Percentiles rank a stretch among this genome's conserved stretches.
These are phyloP conservation scores for Bombus polaris DNA, from an alignment of 1,140 invertebrate genomes.

Conservation along the genomic window DNA sequence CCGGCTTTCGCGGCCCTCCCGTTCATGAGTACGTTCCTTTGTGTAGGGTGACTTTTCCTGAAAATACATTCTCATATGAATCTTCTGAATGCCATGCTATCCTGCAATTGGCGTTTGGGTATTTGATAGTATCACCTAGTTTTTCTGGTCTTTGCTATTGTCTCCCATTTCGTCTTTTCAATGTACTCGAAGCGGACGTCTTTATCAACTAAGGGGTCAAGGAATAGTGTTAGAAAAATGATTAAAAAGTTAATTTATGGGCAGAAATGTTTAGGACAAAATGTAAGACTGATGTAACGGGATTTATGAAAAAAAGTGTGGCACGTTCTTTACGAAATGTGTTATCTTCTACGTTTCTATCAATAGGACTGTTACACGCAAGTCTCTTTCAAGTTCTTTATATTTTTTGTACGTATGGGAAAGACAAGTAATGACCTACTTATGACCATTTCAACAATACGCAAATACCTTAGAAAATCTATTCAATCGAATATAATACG, in stretches of 20 bases:
- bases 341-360: neutral
- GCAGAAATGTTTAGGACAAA: constrained; percentile 33
- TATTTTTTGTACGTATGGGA: neutral
- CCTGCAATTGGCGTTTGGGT: constrained; percentile 61
- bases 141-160: constrained; percentile 73
- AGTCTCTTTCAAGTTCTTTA: neutral
- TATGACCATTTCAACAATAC: constrained; percentile 5
- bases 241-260: constrained; percentile 54
- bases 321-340: neutral
- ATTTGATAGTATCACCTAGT: constrained; percentile 72
- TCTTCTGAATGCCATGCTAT: constrained; percentile 45
- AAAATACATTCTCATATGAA: constrained; percentile 76
- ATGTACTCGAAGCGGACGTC: constrained; percentile 73
- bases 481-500: neutral
- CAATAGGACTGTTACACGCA: neutral
- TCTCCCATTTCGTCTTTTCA: constrained; percentile 77
- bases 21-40: constrained; percentile 86
- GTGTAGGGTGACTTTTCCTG: constrained; percentile 89
- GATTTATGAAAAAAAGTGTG: constrained; percentile 26
- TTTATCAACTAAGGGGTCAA: constrained; percentile 74
- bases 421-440: constrained; percentile 42
- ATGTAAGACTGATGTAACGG: constrained; percentile 33
- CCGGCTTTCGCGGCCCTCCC: constrained; percentile 86
- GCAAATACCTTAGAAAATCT: constrained; percentile 15
- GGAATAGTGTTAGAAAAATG: constrained; percentile 68